Percentiles rank a stretch among this genome's conserved stretches.
phyloP scores from a whole-genome alignment of 2,113 vertebrate species.

The Todiramphus saurophagus region DNA sequence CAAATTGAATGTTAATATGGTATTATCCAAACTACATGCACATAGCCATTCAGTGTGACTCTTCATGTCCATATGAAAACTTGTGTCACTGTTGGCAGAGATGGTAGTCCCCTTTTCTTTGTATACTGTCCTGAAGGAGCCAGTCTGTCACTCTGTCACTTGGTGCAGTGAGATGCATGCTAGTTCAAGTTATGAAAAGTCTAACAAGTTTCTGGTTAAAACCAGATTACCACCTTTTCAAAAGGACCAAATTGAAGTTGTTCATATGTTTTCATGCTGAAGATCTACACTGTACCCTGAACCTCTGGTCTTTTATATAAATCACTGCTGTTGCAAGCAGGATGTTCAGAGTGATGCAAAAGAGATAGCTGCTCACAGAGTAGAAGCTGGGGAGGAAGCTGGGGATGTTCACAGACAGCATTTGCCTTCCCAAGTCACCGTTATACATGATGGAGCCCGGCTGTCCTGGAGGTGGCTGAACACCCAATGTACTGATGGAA shows the following conservation, averaged over 20 bases:
- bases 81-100: neutral
- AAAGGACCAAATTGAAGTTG: neutral
- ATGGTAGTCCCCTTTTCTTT: neutral
- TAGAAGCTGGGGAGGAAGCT: neutral
- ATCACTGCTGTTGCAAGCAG: fast-evolving
- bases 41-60: fast-evolving
- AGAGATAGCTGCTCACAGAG: neutral
- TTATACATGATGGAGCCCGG: too few species aligned
- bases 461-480: neutral
- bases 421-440: too few species aligned
- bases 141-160: neutral
- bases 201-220: neutral
- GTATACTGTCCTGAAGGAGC: neutral
- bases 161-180: neutral
- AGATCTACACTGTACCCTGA: neutral
- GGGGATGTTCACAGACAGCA: too few species aligned
- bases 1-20: neutral
- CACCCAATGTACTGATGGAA: neutral
- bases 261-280: neutral
- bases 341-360: neutral
- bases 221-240: neutral
- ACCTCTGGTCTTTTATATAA: neutral
- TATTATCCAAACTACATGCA: neutral
- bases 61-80: neutral
- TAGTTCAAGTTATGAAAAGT: neutral